phyloP scores from a whole-genome alignment of 2,113 vertebrate genomes.

The Zapornia atra region DNA sequence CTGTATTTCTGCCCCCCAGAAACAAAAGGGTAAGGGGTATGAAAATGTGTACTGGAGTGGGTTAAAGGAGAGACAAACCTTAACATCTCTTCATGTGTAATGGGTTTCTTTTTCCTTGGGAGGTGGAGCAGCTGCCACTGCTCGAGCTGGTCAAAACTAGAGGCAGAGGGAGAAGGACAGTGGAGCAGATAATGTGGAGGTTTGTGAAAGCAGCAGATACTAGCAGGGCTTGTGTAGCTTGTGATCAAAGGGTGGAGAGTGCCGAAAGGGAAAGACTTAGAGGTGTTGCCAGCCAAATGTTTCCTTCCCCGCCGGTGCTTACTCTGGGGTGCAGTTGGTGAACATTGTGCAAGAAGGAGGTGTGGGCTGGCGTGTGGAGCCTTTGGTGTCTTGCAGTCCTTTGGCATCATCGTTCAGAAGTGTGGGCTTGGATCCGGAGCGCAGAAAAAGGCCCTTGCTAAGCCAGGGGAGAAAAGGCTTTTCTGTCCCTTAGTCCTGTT shows the following conservation, averaged over 20 bases:
- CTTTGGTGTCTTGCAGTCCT: background rate
- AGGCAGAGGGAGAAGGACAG: background rate
- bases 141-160: background rate
- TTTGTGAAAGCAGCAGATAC: background rate
- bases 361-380: background rate
- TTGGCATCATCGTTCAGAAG: background rate
- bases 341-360: background rate
- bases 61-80: background rate
- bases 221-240: background rate
- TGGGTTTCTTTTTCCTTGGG: background rate
- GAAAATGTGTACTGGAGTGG: background rate
- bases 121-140: background rate
- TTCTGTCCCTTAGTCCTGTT: background rate
- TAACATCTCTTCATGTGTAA: background rate
- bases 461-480: background rate
- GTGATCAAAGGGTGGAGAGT: background rate
- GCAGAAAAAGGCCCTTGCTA: background rate
- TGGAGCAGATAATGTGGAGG: background rate
- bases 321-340: fast-evolving
- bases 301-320: background rate
- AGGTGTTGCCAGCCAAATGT: background rate
- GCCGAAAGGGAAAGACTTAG: background rate
- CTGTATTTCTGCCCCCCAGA: background rate
- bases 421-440: background rate
- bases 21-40: background rate